phyloP scores from a whole-genome alignment of 2,797 vertebrate genomes.

The Sebastes umbrosus region DNA sequence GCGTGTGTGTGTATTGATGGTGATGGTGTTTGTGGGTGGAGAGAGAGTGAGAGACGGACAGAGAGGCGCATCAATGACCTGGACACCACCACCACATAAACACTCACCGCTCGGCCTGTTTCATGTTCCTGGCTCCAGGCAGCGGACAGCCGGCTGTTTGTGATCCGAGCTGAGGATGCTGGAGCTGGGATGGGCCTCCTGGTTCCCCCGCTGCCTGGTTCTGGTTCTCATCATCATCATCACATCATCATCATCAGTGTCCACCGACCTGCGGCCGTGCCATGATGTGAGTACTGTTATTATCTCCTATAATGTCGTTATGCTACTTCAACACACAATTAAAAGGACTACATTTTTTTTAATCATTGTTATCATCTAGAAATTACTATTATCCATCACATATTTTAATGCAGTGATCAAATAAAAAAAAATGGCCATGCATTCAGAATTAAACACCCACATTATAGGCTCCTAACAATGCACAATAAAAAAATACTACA shows the following conservation, averaged over 20 bases:
- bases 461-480: not conserved
- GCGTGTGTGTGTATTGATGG: accelerated
- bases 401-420: not conserved
- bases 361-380: not conserved
- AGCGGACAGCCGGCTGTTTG: conserved; percentile 36
- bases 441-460: not conserved
- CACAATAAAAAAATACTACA: not conserved
- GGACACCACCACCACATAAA: not conserved
- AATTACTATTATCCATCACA: not conserved
- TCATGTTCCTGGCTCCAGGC: conserved; percentile 39
- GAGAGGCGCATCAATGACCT: conserved; percentile 58
- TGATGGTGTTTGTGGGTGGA: conserved; percentile 11
- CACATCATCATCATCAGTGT: conserved; percentile 24
- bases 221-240: conserved; percentile 14
- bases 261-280: conserved; percentile 71
- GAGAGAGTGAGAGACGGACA: not conserved
- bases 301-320: not conserved
- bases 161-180: conserved; percentile 68
- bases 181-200: conserved; percentile 46
- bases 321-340: not conserved
- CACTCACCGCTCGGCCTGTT: conserved; percentile 21
- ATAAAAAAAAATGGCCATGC: conserved; percentile 8
- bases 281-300: conserved; percentile 70
- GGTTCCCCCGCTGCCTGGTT: conserved; percentile 44
- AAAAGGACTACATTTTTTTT: not conserved